A percentile compares a stretch with the other conserved stretches of the same genome.
phyloP scores from a whole-genome alignment of 2,113 vertebrate genomes.

The Tichodroma muraria region DNA sequence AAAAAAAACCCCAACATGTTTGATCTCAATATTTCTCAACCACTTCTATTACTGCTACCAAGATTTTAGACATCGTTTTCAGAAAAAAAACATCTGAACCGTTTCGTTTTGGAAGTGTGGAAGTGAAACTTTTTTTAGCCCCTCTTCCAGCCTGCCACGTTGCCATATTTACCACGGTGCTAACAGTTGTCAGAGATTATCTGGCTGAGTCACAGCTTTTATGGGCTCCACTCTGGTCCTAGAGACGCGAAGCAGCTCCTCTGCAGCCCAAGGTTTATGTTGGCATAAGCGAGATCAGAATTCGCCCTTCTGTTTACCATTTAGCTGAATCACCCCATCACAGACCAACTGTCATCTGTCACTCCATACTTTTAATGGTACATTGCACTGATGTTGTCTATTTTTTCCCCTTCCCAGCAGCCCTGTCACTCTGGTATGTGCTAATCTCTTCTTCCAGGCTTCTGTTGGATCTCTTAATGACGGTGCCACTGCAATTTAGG shows the following conservation, averaged over 20 bases:
- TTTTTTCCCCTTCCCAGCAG: slow-evolving; percentile 48
- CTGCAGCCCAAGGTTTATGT: slow-evolving; percentile 53
- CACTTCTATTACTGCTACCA: background rate
- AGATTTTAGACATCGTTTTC: background rate
- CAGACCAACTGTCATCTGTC: slow-evolving; percentile 65
- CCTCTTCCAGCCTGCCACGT: slow-evolving; percentile 34
- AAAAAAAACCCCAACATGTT: background rate
- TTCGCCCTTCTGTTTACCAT: slow-evolving; percentile 57
- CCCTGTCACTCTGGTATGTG: slow-evolving; percentile 31
- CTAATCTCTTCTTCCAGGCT: slow-evolving; percentile 50
- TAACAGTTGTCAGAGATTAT: slow-evolving; percentile 64
- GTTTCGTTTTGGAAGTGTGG: background rate
- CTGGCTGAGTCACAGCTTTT: slow-evolving; percentile 63
- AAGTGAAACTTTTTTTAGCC: slow-evolving; percentile 37
- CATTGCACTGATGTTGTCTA: slow-evolving; percentile 58
- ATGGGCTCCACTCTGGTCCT: slow-evolving; percentile 1
- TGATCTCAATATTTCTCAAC: background rate
- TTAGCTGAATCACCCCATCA: slow-evolving; percentile 66
- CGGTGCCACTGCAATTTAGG: background rate
- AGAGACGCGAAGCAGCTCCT: slow-evolving; percentile 36
- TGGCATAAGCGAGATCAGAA: slow-evolving; percentile 55
- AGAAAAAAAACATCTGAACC: background rate
- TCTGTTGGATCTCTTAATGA: slow-evolving; percentile 41
- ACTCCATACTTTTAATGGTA: slow-evolving; percentile 61
- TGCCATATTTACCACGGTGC: slow-evolving; percentile 49